A percentile compares a stretch with the other conserved stretches of the same genome.
Evolutionary conservation across 2,113 vertebrate species (phyloP).

Genomic region (Xiphophorus maculatus): DNA sequence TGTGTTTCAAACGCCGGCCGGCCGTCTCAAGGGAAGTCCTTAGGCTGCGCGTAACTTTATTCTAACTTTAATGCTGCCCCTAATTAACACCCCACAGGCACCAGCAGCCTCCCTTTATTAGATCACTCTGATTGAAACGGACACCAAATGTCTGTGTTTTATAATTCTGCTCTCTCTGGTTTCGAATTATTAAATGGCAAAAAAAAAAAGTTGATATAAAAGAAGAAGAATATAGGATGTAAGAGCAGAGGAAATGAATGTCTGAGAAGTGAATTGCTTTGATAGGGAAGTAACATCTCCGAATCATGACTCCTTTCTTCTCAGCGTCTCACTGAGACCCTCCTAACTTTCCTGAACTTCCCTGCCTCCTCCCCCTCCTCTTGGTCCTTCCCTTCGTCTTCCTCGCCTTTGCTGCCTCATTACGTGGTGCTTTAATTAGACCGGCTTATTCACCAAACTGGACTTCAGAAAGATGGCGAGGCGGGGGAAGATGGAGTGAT

Average conservation of each 20-base stretch:
- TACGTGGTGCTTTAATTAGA: slow-evolving; percentile 69
- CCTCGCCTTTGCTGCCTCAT: slow-evolving; percentile 49
- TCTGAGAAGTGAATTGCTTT: slow-evolving; percentile 36
- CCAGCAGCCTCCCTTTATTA: slow-evolving; percentile 14
- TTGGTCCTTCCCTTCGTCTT: slow-evolving; percentile 17
- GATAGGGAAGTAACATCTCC: slow-evolving; percentile 42
- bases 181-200: slow-evolving; percentile 20
- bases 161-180: background rate
- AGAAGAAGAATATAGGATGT: background rate
- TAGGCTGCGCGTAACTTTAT: slow-evolving; percentile 36
- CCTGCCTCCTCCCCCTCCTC: slow-evolving; percentile 30
- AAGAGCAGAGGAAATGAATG: slow-evolving; percentile 24
- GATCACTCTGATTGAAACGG: slow-evolving; percentile 1
- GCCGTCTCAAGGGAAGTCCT: slow-evolving; percentile 45
- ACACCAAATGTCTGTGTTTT: slow-evolving; percentile 10
- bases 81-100: slow-evolving; percentile 57
- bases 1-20: slow-evolving; percentile 15
- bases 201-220: slow-evolving; percentile 1
- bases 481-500: slow-evolving; percentile 53
- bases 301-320: slow-evolving; percentile 55
- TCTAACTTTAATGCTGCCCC: slow-evolving; percentile 46
- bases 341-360: slow-evolving; percentile 40
- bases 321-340: slow-evolving; percentile 37
- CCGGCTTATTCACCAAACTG: slow-evolving; percentile 55
- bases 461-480: slow-evolving; percentile 66